Conservation (phyloP, 2,113 vertebrate genomes). For the Eulemur macaco region DNA sequence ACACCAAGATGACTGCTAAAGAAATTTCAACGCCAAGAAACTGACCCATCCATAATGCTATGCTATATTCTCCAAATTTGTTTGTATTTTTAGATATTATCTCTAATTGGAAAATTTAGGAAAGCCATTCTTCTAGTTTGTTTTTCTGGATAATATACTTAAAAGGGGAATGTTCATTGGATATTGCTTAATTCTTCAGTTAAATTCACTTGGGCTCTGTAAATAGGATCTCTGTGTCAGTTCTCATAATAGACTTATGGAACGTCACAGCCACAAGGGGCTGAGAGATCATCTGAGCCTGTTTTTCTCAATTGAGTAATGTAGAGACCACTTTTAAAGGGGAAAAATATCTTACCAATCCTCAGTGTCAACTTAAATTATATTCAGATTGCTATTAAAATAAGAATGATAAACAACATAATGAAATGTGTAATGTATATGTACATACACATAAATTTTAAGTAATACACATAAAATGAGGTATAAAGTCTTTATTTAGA, state of each 20-base stretch:
- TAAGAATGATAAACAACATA: background rate
- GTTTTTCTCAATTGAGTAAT: slow-evolving; percentile 32
- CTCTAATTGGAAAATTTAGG: background rate
- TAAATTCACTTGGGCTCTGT: background rate
- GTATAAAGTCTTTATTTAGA: background rate
- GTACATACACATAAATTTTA: background rate
- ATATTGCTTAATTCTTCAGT: background rate
- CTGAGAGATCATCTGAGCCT: slow-evolving; percentile 16
- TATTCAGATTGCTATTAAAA: slow-evolving; percentile 30
- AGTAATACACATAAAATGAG: background rate
- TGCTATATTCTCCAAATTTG: slow-evolving; percentile 11
- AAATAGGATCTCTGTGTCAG: slow-evolving; percentile 24
- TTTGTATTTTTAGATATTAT: background rate
- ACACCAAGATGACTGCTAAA: background rate
- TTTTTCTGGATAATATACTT: background rate
- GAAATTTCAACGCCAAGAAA: slow-evolving; percentile 4
- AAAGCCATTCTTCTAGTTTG: slow-evolving; percentile 29
- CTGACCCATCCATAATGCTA: background rate
- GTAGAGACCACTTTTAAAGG: slow-evolving; percentile 32
- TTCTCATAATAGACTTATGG: background rate
- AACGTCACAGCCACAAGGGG: background rate
- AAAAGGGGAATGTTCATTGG: background rate
- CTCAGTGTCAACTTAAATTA: background rate
- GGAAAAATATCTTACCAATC: background rate
- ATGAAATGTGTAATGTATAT: slow-evolving; percentile 2